These are phyloP conservation scores for Pseudomugil gertrudae DNA, from an alignment of 2,797 vertebrate species.

Conservation along the genomic window DNA sequence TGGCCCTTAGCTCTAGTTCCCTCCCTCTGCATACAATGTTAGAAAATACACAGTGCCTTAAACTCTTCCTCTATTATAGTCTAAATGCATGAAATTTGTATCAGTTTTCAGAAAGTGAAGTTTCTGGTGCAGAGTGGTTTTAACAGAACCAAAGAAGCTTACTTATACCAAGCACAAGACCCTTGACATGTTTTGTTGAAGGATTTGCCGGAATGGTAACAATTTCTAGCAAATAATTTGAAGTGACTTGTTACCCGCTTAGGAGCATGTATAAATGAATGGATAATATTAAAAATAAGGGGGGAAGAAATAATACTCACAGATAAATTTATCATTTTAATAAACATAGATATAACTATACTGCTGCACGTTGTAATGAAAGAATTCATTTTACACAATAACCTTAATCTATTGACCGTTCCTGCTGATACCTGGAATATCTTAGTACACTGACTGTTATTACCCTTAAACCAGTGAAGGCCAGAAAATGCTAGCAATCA, in stretches of 20 bases:
- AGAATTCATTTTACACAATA: constrained; percentile 20
- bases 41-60: constrained; percentile 71
- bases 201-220: constrained; percentile 31
- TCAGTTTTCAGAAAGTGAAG: constrained; percentile 59
- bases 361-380: background rate
- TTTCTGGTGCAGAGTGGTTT: constrained; percentile 33
- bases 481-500: background rate
- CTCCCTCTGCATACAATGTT: constrained; percentile 74
- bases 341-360: constrained; percentile 20
- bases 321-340: constrained; percentile 34
- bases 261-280: constrained; percentile 27
- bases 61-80: constrained; percentile 33
- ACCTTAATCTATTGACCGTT: background rate
- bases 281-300: background rate
- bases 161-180: constrained; percentile 37
- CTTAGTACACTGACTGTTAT: background rate
- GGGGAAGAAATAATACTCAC: constrained; percentile 16
- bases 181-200: constrained; percentile 28
- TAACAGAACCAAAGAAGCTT: constrained; percentile 39
- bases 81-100: constrained; percentile 65
- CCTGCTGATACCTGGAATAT: background rate
- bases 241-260: constrained; percentile 47
- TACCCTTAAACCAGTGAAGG: constrained; percentile 2
- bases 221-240: constrained; percentile 40
- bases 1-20: constrained; percentile 79